These are phyloP conservation scores for Beaufortia kweichowensis DNA, from an alignment of 2,113 vertebrate species.

Conservation along the genomic window DNA sequence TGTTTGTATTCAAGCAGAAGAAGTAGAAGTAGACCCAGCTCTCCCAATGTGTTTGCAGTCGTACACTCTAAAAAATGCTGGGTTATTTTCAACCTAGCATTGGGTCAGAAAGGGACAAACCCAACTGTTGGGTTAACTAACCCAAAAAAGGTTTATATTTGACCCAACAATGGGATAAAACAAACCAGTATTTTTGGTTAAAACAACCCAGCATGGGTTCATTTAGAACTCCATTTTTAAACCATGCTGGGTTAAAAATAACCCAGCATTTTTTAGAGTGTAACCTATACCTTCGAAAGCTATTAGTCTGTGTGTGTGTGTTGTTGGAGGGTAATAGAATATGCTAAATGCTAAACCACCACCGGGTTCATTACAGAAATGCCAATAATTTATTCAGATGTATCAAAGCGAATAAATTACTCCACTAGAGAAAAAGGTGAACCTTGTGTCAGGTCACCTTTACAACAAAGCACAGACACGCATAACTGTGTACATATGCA, in stretches of 20 bases:
- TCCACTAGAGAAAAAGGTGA: slow-evolving; percentile 1
- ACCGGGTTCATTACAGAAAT: slow-evolving; percentile 43
- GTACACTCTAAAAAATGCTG: no score
- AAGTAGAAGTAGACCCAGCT: slow-evolving; percentile 49
- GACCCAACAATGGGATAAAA: no score
- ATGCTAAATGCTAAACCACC: slow-evolving; percentile 51
- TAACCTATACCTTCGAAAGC: not conserved
- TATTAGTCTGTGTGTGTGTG: slow-evolving; percentile 42
- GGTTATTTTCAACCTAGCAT: no score
- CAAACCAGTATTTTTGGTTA: no score
- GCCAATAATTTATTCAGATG: slow-evolving; percentile 51
- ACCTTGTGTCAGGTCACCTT: slow-evolving; percentile 25
- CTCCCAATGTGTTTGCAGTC: no score
- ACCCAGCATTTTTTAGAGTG: no score
- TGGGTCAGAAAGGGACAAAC: no score
- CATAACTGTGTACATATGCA: not conserved
- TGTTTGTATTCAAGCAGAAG: slow-evolving; percentile 46
- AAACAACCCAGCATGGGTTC: no score
- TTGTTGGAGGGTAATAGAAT: slow-evolving; percentile 42
- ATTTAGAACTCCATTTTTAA: no score
- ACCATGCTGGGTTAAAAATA: no score
- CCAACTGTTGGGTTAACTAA: no score
- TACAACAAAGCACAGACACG: slow-evolving; percentile 1
- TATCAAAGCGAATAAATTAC: slow-evolving; percentile 20
- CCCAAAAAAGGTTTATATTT: no score